A percentile compares a stretch with the other conserved stretches of the same genome.
phyloP scores from a whole-genome alignment of 2,113 vertebrate genomes.

The Ginglymostoma cirratum region DNA sequence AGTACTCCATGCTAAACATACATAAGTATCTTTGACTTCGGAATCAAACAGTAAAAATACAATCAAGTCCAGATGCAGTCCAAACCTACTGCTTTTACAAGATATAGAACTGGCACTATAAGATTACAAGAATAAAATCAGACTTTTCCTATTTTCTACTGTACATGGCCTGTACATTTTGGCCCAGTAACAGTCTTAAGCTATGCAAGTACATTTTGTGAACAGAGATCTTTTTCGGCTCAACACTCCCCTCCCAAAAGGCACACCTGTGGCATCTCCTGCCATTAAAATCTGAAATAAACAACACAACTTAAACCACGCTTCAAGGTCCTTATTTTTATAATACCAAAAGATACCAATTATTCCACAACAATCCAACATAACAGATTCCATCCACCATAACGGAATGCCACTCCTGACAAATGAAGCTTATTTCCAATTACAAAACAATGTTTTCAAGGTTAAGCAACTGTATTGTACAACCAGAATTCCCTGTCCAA shows the following conservation, averaged over 20 bases:
- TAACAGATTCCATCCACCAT: constrained; percentile 22
- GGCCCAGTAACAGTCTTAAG: not conserved
- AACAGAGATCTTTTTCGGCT: not conserved
- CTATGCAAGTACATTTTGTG: not conserved
- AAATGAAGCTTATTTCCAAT: constrained; percentile 16
- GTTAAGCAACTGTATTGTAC: not conserved
- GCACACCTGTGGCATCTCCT: not conserved
- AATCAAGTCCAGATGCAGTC: not conserved
- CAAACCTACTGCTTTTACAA: not conserved
- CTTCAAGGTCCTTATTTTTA: not conserved
- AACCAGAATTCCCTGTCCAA: not conserved
- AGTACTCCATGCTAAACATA: not conserved
- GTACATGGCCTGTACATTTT: not conserved
- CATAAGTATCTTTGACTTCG: not conserved
- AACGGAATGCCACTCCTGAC: not conserved
- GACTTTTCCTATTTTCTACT: not conserved
- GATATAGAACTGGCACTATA: not conserved
- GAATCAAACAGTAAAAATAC: not conserved
- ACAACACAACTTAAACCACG: not conserved
- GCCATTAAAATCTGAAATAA: not conserved
- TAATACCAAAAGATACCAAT: not conserved
- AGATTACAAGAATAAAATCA: not conserved
- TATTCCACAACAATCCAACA: constrained; percentile 16
- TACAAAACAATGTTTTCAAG: not conserved
- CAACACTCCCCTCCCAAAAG: not conserved